Conservation (phyloP, 2,888 invertebrate species). For the Cotesia congregata region DNA sequence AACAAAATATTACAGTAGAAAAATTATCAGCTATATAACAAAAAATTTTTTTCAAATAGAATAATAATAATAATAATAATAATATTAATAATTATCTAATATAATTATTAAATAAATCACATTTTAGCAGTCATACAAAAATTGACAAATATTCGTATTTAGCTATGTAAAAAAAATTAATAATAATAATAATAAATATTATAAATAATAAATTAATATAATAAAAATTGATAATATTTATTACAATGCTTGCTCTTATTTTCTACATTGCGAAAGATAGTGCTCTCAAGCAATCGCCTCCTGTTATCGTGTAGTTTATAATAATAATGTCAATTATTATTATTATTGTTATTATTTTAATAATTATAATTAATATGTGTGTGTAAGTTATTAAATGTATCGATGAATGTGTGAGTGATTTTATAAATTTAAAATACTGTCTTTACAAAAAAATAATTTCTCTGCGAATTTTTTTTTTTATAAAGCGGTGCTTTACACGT, state of each 20-base stretch:
- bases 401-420: conserved; percentile 32
- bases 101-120: conserved; percentile 41
- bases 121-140: conserved; percentile 47
- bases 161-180: not conserved
- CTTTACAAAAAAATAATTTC: conserved; percentile 49
- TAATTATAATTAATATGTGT: conserved; percentile 4
- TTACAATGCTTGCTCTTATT: not conserved
- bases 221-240: not conserved
- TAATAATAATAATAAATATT: not conserved
- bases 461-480: conserved; percentile 6
- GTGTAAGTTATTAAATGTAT: not conserved
- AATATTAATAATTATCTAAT: conserved; percentile 11
- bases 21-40: conserved; percentile 39
- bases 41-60: not conserved
- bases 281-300: not conserved
- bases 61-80: conserved; percentile 9
- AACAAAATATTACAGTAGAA: conserved; percentile 23
- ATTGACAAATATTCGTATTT: conserved; percentile 36
- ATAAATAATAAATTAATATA: not conserved
- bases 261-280: not conserved
- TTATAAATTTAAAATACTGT: conserved; percentile 48
- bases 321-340: not conserved
- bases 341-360: not conserved
- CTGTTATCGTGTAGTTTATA: not conserved
- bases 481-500: conserved; percentile 24